Evolutionary conservation across 2,888 invertebrate species (phyloP).

Genomic region (Lamellibrachia satsuma): DNA sequence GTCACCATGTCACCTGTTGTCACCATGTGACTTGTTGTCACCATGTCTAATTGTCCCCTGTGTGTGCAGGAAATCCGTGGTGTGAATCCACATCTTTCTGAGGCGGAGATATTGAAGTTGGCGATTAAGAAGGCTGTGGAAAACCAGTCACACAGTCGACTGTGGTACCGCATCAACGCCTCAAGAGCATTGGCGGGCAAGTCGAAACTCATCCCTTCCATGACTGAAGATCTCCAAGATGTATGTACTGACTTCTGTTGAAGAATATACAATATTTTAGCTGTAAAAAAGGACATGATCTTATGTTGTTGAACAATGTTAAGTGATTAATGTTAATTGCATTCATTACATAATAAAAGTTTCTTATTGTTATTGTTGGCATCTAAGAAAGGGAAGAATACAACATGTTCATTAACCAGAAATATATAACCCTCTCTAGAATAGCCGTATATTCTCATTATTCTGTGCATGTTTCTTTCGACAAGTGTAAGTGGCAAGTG

Average conservation of each 20-base stretch:
- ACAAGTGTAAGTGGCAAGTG: neutral
- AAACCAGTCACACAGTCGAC: constrained; percentile 68
- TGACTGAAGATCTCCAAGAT: constrained; percentile 67
- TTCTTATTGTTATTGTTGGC: too few relatives aligned
- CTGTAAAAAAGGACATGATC: too few relatives aligned
- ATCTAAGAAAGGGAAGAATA: too few relatives aligned
- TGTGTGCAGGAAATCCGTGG: constrained; percentile 67
- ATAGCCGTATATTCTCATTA: neutral
- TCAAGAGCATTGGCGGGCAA: constrained; percentile 69
- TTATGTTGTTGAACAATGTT: too few relatives aligned
- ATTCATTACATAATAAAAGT: too few relatives aligned
- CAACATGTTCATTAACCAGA: too few relatives aligned
- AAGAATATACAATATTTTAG: too few relatives aligned
- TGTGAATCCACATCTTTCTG: constrained; percentile 67
- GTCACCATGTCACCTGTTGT: neutral
- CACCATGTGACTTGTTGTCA: neutral
- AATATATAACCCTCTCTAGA: neutral
- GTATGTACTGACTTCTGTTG: constrained; percentile 50
- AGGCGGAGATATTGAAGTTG: constrained; percentile 70
- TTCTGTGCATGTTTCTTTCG: neutral
- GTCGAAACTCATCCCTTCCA: constrained; percentile 64
- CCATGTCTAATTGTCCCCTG: neutral
- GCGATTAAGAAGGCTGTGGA: constrained; percentile 70
- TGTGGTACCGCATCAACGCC: constrained; percentile 73
- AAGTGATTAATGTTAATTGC: too few relatives aligned